Evolutionary conservation across 1,140 invertebrate genomes (phyloP), one percentile per base, ranked within the genome.

Genomic region (Spodoptera frugiperda): DNA sequence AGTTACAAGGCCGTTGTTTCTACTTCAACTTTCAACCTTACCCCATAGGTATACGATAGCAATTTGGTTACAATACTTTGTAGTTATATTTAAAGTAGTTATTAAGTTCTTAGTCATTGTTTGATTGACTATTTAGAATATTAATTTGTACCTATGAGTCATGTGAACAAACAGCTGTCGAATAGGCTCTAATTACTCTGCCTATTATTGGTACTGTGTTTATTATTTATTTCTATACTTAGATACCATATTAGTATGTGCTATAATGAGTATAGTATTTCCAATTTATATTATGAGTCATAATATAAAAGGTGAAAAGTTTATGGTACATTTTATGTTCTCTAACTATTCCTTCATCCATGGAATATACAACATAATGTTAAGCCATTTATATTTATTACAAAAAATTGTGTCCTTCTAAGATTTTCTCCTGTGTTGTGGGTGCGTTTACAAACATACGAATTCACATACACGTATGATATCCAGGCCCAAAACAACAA

Each of bases 111-210:
- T 68, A 68, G 65, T 67, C 63, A 67, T 67, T 67, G 63, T 67
- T 67, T 48, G 63, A 67, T 67, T 67, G 11, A 67, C 17, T 67
- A 67, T 67, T 67, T 67, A 49, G 44, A 65, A 8, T 67, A 53
- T 51, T 68, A 53, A 68, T 68, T 68, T 68, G 33, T 21, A 12
- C 46, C 25, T 11, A 4, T 68, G 65, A 68, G 8, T 68, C 65
- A 68, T 53, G 21, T 33, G 63, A 15, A 25, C 44, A n/a, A 67
- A 48, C 44, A 67, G 17, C 19, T 67, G 63, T 67, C 4, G 21
- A 48, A 17, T 59, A 8, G 25, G n/a, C 0, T 61, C 33, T 44
- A n/a, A 33, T 17, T 33, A n/a, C 10, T n/a, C 6, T 51, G 15
- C 6, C 48, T 51, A 14, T 51, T 39, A 4, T 30, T 30, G 21